These are phyloP conservation scores for Sinocyclocheilus grahami DNA, from an alignment of 2,113 vertebrate genomes.

Conservation along the genomic window DNA sequence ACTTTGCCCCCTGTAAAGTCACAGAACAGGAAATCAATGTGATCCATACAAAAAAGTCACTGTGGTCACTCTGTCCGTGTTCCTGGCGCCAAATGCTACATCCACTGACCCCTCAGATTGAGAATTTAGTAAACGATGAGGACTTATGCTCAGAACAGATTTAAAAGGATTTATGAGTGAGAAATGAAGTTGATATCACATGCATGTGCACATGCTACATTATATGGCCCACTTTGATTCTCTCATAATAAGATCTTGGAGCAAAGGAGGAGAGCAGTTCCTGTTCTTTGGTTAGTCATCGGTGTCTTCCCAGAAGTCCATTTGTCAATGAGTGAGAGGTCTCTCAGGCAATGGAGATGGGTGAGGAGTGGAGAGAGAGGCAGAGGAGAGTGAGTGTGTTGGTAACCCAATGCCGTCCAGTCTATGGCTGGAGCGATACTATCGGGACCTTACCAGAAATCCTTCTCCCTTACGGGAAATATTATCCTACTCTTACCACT, in stretches of 20 bases:
- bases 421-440: conserved; percentile 67
- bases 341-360: conserved; percentile 31
- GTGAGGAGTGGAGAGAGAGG: conserved; percentile 40
- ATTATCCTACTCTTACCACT: conserved; percentile 47
- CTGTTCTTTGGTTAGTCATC: conserved; percentile 39
- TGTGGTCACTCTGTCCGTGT: not conserved
- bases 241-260: not conserved
- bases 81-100: not conserved
- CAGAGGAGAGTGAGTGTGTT: not conserved
- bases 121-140: not conserved
- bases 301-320: conserved; percentile 45
- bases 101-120: not conserved
- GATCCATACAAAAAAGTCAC: conserved; percentile 28
- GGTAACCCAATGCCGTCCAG: conserved; percentile 71
- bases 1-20: conserved; percentile 61
- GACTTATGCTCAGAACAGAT: not conserved
- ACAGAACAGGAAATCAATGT: conserved; percentile 59
- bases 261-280: conserved; percentile 20
- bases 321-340: conserved; percentile 43
- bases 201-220: not conserved
- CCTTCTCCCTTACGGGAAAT: conserved; percentile 71
- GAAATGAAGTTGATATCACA: conserved; percentile 10
- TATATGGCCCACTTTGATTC: not conserved
- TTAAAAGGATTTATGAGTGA: not conserved
- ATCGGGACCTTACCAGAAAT: conserved; percentile 74